Evolutionary conservation across 1,140 invertebrate genomes (phyloP).

Genomic region (Pteromalus puparum): DNA sequence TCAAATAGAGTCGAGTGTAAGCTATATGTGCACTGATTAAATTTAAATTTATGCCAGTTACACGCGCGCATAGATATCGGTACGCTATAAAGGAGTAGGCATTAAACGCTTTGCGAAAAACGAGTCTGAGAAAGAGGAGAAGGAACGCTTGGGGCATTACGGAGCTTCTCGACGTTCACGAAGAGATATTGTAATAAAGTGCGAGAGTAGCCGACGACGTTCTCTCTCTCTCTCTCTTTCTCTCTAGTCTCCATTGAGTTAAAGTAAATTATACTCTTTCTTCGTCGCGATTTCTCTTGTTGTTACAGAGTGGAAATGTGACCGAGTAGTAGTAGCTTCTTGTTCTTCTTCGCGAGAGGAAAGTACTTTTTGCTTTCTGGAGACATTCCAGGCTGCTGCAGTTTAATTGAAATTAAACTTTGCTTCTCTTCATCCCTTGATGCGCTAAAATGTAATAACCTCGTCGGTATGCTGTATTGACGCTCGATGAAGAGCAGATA

Average conservation of each 20-base stretch:
- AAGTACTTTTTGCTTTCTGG: not conserved
- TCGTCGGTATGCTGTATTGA: no score
- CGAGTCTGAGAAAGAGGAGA: no score
- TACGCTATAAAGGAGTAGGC: not conserved
- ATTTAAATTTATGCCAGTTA: not conserved
- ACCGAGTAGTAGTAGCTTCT: not conserved
- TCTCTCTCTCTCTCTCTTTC: no score
- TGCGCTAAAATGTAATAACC: no score
- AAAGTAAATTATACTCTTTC: not conserved
- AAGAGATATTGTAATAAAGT: conserved; percentile 5
- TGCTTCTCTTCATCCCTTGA: no score
- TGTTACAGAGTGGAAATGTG: not conserved
- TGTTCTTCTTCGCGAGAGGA: not conserved
- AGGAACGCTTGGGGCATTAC: no score
- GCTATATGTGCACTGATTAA: not conserved
- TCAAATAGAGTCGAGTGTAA: not conserved
- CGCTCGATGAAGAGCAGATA: no score
- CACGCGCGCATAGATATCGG: not conserved
- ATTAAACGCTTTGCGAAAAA: not conserved
- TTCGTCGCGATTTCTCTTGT: not conserved
- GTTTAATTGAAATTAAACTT: conserved; percentile 6
- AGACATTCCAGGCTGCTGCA: not conserved
- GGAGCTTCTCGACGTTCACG: not conserved
- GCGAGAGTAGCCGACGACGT: not conserved
- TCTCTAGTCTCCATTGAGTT: not conserved